Evolutionary conservation across 1,140 invertebrate species (phyloP).

Genomic region (Piezodorus guildinii): DNA sequence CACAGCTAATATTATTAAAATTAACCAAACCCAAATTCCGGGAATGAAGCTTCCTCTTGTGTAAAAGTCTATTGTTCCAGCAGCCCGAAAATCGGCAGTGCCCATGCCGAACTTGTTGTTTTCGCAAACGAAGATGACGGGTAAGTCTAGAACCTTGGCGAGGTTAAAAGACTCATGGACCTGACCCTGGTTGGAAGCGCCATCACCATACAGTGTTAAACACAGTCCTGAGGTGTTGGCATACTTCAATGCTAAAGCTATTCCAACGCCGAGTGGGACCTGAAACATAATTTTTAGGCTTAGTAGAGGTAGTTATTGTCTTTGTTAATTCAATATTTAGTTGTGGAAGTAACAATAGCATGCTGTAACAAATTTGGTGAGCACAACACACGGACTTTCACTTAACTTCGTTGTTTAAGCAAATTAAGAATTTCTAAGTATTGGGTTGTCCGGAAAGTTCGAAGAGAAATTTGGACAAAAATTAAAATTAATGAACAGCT

Average conservation of each 20-base stretch:
- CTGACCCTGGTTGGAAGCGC: slow-evolving; percentile 56
- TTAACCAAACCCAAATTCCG: slow-evolving; percentile 34
- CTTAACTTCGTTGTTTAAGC: too few species aligned
- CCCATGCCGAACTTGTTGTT: slow-evolving; percentile 78
- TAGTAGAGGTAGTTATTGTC: too few species aligned
- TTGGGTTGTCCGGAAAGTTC: too few species aligned
- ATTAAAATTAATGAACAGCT: too few species aligned
- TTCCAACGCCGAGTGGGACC: slow-evolving; percentile 48
- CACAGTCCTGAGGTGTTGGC: slow-evolving; percentile 41
- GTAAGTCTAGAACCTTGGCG: slow-evolving; percentile 60
- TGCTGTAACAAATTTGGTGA: too few species aligned
- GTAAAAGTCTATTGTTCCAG: slow-evolving; percentile 56
- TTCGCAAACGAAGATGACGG: slow-evolving; percentile 63
- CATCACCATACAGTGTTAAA: slow-evolving; percentile 57
- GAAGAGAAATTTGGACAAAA: too few species aligned
- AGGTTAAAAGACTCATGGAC: slow-evolving; percentile 50
- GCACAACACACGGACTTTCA: too few species aligned
- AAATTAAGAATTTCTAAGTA: too few species aligned
- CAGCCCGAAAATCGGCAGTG: slow-evolving; percentile 48
- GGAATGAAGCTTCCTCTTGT: slow-evolving; percentile 62
- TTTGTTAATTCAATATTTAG: too few species aligned
- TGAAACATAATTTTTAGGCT: neutral
- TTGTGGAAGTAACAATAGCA: too few species aligned
- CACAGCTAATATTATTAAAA: too few species aligned
- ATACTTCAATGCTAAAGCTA: slow-evolving; percentile 58